Base-by-base conservation (phyloP, 2,888 invertebrate genomes). In the Vesta saturnalis region DNA sequence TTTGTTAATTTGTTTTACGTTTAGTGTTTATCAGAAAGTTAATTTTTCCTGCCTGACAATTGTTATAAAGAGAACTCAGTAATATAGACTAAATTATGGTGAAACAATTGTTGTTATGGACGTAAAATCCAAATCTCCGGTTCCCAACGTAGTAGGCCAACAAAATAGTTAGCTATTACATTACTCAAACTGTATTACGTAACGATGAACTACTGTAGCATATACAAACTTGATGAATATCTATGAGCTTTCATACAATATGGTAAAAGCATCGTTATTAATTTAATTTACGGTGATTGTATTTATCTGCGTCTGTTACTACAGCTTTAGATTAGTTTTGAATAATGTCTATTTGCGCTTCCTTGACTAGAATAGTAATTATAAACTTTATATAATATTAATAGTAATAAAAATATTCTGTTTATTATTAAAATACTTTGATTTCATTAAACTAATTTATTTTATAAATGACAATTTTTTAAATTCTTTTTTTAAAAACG, bases 221-320 rank as follows among this genome's bases (percentile, higher is more conserved):
- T 54, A 59, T 35, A 46, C 64, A 64, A 63, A 57, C 60, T 64
- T 68, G 56, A 64, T 64, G 68, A 68, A 68, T 70, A 70, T 66
- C 66, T 70, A 70, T 60, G 63, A 66, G 60, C 59, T 56, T 56
- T 62, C 62, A 52, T 61, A 69, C 65, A 69, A 69, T 69, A 58
- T 58, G 60, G 52, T 70, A 66, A 70, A 70, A 70, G 60, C 58
- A 55, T 65, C 47, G 52, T 65, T 59, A 62, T 62, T 69, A 69
- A 58, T 65, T 58, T 46, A 65, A 61, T 57, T 62, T 55, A 64
- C 60, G 64, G 49, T 68, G 60, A 66, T 66, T 60, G 46, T 56
- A 22, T 55, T 55, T 47, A 21, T 60, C 60, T 60, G 21, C 55
- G 60, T 56, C 56, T 39, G 23, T 39, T 23, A n/a, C 16, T 35